Evolutionary conservation across 2,888 invertebrate genomes (phyloP), one percentile per base, ranked within the genome.

Genomic region (Amphimallon solstitiale): DNA sequence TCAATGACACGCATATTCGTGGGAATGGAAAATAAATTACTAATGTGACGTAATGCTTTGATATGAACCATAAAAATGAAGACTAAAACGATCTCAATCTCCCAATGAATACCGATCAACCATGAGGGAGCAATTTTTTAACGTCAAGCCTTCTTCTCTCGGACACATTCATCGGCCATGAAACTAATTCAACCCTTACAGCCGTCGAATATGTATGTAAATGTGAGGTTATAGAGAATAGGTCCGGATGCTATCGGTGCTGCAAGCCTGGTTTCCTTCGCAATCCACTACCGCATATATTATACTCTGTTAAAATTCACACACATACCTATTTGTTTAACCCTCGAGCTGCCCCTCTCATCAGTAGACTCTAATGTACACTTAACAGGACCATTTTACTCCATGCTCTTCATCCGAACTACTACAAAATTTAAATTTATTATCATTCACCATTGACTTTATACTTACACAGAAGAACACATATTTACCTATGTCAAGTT

Each of bases 201-300:
- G 9, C 56, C 40, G 56, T 59, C 56, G 56, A 59, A 59, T 59
- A 59, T 59, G 56, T 59, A 59, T 59, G 56, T 59, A 59, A 59
- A 59, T 59, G 21, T 29, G 29, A 29, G 12, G 43, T 15, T 45
- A 17, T 19, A n/a, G 15, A 43, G 15, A 34, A 59, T 43, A 34
- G 40, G 45, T 43, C 43, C 43, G 56, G 56, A 29, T 9, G 29
- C 29, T 5, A n/a, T n/a, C n/a, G n/a, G 3, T 29, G 29, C 29
- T 29, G 29, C 29, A 29, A 9, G 29, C 29, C n/a, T n/a, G n/a
- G n/a, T n/a, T 54, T 59, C 15, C 43, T 59, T 43, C 40, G 40
- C 43, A 59, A 40, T 59, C 40, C 40, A 54, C 54, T 54, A 59
- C 21, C 29, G 56, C 23, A 59, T 59, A 59, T 59, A 59, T 59